Conservation (phyloP, 2,888 invertebrate genomes). For the Dusona sp. region DNA sequence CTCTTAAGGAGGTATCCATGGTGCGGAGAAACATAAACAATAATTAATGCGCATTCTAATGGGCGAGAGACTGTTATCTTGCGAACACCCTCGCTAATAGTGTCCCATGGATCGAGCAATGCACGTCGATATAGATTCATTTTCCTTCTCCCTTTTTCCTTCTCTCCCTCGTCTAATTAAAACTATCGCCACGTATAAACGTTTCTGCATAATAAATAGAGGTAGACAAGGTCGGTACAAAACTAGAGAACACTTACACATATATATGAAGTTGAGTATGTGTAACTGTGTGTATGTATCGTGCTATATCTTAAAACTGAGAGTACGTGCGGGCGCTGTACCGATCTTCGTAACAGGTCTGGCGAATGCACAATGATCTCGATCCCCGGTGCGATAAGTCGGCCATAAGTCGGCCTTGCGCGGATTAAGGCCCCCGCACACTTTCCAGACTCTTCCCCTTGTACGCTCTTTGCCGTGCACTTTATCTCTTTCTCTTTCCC, state of each 20-base stretch:
- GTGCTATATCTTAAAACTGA: constrained; percentile 52
- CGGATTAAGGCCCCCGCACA: constrained; percentile 66
- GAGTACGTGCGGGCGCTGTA: constrained; percentile 61
- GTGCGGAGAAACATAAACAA: constrained; percentile 33
- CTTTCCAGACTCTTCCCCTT: constrained; percentile 24
- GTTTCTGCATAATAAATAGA: constrained; percentile 65
- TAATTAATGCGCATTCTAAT: constrained; percentile 68
- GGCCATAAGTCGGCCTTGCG: constrained; percentile 69
- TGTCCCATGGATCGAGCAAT: constrained; percentile 48
- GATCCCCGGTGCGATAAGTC: constrained; percentile 76
- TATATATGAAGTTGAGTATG: not conserved
- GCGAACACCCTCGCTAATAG: constrained; percentile 66
- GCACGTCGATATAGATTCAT: constrained; percentile 61
- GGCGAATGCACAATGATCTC: constrained; percentile 73
- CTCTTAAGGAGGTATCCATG: not conserved
- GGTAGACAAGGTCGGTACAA: constrained; percentile 1
- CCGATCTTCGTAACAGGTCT: constrained; percentile 69
- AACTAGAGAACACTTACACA: constrained; percentile 7
- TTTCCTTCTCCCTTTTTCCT: constrained; percentile 1
- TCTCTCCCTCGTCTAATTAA: constrained; percentile 55
- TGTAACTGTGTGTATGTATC: not conserved
- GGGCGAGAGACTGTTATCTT: constrained; percentile 49
- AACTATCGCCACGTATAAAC: constrained; percentile 65
- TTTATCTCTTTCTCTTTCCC: constrained; percentile 21
- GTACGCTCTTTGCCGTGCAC: constrained; percentile 3